These are phyloP conservation scores for Conus ventricosus DNA, from an alignment of 1,140 invertebrate species.

Conservation along the genomic window DNA sequence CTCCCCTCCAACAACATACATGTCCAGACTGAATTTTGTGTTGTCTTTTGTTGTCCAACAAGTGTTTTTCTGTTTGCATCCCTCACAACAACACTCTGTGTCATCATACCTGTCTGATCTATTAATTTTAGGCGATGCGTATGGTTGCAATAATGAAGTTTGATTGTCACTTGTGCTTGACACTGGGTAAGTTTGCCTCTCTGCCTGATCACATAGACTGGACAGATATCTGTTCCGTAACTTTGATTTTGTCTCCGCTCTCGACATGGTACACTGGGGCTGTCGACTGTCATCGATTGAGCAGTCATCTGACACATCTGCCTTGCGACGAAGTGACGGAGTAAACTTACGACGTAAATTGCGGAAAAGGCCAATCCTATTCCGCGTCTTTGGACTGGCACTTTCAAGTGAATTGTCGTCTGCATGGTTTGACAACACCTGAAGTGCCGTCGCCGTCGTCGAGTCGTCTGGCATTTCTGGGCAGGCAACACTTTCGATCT, in stretches of 20 bases:
- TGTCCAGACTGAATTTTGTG: constrained; percentile 59
- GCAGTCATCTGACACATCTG: constrained; percentile 47
- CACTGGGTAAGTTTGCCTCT: constrained; percentile 47
- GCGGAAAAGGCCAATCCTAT: constrained; percentile 64
- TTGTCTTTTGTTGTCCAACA: constrained; percentile 64
- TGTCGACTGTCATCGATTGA: constrained; percentile 44
- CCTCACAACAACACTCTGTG: constrained; percentile 53
- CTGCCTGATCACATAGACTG: constrained; percentile 43
- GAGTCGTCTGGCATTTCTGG: constrained; percentile 48
- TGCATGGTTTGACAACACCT: constrained; percentile 45
- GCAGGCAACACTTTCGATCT: constrained; percentile 32
- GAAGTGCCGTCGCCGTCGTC: constrained; percentile 31
- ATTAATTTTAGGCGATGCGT: constrained; percentile 58
- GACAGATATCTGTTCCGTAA: constrained; percentile 37
- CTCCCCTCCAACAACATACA: constrained; percentile 31
- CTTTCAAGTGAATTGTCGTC: constrained; percentile 45
- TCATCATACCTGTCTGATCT: constrained; percentile 62
- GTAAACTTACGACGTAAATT: constrained; percentile 63
- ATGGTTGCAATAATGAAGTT: constrained; percentile 55
- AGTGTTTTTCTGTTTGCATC: constrained; percentile 61
- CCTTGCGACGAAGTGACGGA: constrained; percentile 59
- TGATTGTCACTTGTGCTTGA: constrained; percentile 66
- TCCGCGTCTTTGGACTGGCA: constrained; percentile 56
- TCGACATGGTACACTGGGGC: constrained; percentile 1
- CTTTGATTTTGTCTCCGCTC: constrained; percentile 39